These are phyloP conservation scores for Armadillidium nasatum DNA, from an alignment of 1,140 invertebrate species.

Conservation along the genomic window DNA sequence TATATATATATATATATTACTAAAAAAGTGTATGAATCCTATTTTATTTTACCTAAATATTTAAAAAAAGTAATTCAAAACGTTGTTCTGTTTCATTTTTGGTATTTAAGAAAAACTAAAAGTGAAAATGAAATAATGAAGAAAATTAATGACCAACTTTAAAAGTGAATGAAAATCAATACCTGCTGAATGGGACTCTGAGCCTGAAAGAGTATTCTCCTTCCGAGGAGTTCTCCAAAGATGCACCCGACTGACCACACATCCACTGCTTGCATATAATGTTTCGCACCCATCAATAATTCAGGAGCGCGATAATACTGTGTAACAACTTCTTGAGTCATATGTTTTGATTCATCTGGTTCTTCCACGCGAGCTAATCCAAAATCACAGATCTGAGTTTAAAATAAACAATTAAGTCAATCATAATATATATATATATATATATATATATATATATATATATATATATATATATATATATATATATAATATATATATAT, in stretches of 20 bases:
- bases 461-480: too few relatives aligned
- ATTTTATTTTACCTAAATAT: too few relatives aligned
- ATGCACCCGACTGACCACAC: slow-evolving; percentile 99
- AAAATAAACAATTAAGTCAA: too few relatives aligned
- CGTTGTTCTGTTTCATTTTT: too few relatives aligned
- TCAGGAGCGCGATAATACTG: slow-evolving; percentile 99
- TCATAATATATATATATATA: background rate
- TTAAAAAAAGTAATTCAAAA: too few relatives aligned
- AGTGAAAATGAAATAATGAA: too few relatives aligned
- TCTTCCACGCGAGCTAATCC: slow-evolving; percentile 91
- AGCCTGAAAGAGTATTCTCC: slow-evolving; percentile 89
- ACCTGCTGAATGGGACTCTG: slow-evolving; percentile 45
- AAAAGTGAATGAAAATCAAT: too few relatives aligned
- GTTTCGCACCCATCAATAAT: slow-evolving; percentile 94
- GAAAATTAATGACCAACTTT: too few relatives aligned
- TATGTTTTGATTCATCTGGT: slow-evolving; percentile 81
- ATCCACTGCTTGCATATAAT: slow-evolving; percentile 94
- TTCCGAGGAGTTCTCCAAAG: slow-evolving; percentile 90
- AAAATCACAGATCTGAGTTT: slow-evolving; percentile 95
- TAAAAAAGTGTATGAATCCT: too few relatives aligned
- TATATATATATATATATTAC: too few relatives aligned
- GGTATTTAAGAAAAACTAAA: too few relatives aligned
- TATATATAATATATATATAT: background rate
- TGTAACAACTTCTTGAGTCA: slow-evolving; percentile 98
- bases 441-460: too few relatives aligned